Base-by-base conservation (phyloP, 2,797 vertebrate genomes). In the Scolopax rusticola region DNA sequence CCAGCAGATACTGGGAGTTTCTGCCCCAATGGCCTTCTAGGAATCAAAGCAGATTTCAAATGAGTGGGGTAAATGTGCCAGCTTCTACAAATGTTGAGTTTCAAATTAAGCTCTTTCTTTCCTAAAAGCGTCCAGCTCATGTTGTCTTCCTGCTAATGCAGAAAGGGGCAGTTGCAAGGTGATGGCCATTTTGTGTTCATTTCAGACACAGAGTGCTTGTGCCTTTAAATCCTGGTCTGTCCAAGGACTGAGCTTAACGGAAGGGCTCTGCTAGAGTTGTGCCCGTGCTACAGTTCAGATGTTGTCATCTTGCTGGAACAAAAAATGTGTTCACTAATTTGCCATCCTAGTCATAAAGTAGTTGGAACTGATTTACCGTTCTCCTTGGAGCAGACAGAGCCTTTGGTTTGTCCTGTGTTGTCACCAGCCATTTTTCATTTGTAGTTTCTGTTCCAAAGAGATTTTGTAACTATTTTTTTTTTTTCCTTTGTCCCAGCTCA, bases 401-500 rank as follows among this genome's bases (percentile, higher is more conserved):
- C 84, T 81, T 95, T 95, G 91, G 27, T 70, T 87, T 87, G 69
- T 75, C 85, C 88, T 90, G 74, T 50, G 51, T 60, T 91, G 89
- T 91, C 84, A 86, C 57, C 38, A 83, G 64, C 40, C 70, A 57
- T 92, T 95, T 91, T 61, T 93, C 94, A 89, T 76, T 57, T 61
- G 18, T 9, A 24, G 33, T 82, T 90, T 90, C 70, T 87, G 32
- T 91, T 95, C 47, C 61, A 56, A 80, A 91, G 86, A 88, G 47
- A 43, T 71, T 65, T 61, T 15, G 19, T 87, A 70, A 88, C 59
- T 19, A n/a, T 40, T 32, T 71, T 65, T 92, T 65, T 92, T 5
- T 11, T 8, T 24, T 33, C 20, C 47, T 87, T 75, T 93, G 83
- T 89, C 89, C 28, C 47, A 99, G 99, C 97, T 99, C 71, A 99